A percentile compares a stretch with the other conserved stretches of the same genome.
These are phyloP conservation scores for Centropristis striata DNA, from an alignment of 2,113 vertebrate species.

Conservation along the genomic window DNA sequence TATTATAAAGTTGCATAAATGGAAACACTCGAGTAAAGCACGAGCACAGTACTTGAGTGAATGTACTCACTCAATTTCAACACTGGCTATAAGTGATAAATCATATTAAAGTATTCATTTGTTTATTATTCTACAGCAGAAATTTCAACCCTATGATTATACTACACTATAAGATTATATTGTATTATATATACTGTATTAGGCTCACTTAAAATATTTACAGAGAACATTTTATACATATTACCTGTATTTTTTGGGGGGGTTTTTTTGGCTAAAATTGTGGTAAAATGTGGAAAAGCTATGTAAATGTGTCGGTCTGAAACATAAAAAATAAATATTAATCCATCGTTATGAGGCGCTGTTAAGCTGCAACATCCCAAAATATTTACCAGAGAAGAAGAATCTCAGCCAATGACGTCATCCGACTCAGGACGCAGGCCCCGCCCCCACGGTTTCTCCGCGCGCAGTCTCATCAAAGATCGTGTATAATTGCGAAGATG, in stretches of 20 bases:
- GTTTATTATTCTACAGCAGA: neutral
- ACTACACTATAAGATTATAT: too few species aligned
- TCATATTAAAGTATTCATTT: neutral
- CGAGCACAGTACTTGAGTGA: too few species aligned
- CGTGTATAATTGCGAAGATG: neutral
- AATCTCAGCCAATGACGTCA: constrained; percentile 29
- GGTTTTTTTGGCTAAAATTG: too few species aligned
- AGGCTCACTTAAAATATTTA: neutral
- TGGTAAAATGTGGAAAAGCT: neutral
- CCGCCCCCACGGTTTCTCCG: neutral
- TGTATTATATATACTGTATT: neutral
- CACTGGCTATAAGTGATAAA: neutral
- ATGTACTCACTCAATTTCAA: too few species aligned
- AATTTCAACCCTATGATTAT: neutral
- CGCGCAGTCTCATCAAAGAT: constrained; percentile 70
- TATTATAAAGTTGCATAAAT: too few species aligned
- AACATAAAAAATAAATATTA: neutral
- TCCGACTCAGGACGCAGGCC: neutral
- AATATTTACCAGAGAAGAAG: constrained; percentile 55
- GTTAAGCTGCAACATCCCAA: neutral
- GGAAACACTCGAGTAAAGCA: too few species aligned
- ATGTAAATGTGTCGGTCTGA: too few species aligned
- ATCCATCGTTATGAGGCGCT: neutral
- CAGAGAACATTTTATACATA: too few species aligned
- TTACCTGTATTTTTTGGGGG: too few species aligned